Conservation (phyloP, 1,140 invertebrate genomes). For the Myzus persicae region DNA sequence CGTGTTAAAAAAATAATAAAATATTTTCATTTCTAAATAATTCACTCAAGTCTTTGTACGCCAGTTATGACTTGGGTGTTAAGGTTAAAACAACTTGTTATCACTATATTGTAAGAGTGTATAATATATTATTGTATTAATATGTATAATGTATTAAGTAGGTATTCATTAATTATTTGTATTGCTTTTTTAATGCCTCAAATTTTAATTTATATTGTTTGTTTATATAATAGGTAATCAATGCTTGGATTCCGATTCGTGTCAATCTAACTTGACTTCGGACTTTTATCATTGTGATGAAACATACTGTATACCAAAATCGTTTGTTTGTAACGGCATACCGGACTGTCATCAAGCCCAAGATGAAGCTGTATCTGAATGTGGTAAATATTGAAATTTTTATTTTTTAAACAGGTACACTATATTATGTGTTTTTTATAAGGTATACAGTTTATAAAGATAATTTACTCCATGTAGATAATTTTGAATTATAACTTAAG, state of each 20-base stretch:
- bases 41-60: not conserved
- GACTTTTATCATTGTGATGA: conserved; percentile 49
- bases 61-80: not conserved
- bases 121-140: too few relatives aligned
- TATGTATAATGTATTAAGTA: too few relatives aligned
- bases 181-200: not conserved
- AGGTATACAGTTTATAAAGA: not conserved
- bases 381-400: conserved; percentile 36
- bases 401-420: not conserved
- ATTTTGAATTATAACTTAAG: not conserved
- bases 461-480: not conserved
- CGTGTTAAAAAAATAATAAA: not conserved
- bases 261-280: conserved; percentile 2
- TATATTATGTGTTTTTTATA: not conserved
- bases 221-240: conserved; percentile 27
- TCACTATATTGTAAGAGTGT: not conserved
- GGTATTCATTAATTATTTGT: not conserved
- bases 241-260: conserved; percentile 24
- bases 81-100: not conserved
- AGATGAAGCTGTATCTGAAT: conserved; percentile 51
- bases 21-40: not conserved
- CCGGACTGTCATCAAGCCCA: conserved; percentile 51
- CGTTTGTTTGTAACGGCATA: conserved; percentile 42
- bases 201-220: not conserved
- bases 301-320: conserved; percentile 46